A percentile compares a stretch with the other conserved stretches of the same genome.
These are phyloP conservation scores for Falco cherrug DNA, from an alignment of 2,797 vertebrate genomes.

Conservation along the genomic window DNA sequence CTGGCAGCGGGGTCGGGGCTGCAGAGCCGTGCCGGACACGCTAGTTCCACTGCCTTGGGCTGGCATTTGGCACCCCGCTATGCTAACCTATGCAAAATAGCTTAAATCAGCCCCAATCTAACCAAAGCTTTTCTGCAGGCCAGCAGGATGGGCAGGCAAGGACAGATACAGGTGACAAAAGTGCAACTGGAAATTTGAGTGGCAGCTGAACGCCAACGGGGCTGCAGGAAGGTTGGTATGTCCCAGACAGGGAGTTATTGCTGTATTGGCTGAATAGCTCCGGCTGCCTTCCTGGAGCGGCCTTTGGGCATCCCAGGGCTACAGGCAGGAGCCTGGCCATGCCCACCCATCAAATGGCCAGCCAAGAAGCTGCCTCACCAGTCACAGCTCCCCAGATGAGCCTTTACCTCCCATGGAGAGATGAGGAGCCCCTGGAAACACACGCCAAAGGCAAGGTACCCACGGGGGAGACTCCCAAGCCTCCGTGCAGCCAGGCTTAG, in stretches of 20 bases:
- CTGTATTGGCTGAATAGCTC: not conserved
- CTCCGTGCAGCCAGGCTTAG: accelerated
- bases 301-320: not conserved
- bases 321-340: not conserved
- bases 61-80: accelerated
- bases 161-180: not conserved
- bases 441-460: not conserved
- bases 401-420: accelerated
- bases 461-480: accelerated
- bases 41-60: not conserved
- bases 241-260: not conserved
- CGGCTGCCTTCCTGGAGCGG: accelerated
- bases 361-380: not conserved
- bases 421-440: not conserved
- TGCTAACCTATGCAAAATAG: not conserved
- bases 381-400: not conserved
- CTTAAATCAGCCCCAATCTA: not conserved
- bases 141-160: not conserved
- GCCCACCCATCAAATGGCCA: too few species aligned
- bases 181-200: not conserved
- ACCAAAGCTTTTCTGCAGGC: not conserved
- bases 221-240: not conserved
- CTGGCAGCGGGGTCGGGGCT: not conserved
- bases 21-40: not conserved
- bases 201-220: not conserved